Evolutionary conservation across 2,797 vertebrate species (phyloP).

Genomic region (Podargus strigoides): DNA sequence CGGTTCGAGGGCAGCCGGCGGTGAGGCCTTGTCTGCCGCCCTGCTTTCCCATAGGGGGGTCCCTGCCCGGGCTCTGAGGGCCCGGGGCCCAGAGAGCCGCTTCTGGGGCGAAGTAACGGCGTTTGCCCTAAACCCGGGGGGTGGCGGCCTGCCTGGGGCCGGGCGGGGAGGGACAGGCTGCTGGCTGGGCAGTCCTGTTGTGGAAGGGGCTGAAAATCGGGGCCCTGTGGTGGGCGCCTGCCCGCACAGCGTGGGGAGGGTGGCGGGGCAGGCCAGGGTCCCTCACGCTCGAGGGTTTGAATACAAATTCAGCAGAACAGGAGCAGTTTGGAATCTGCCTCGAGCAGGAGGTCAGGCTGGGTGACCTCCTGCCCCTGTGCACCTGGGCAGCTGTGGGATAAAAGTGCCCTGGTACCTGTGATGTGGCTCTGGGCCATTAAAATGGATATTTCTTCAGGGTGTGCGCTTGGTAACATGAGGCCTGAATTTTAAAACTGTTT

Average conservation of each 20-base stretch:
- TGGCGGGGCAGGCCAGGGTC: too few species aligned
- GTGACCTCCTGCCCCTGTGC: background rate
- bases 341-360: accelerated
- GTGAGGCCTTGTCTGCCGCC: background rate
- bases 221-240: background rate
- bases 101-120: accelerated
- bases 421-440: background rate
- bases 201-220: too few species aligned
- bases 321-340: too few species aligned
- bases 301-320: accelerated
- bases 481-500: background rate
- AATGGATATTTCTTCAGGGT: background rate
- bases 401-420: background rate
- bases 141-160: background rate
- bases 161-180: background rate
- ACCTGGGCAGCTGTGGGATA: too few species aligned
- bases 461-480: accelerated
- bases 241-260: accelerated
- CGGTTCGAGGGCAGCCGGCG: too few species aligned
- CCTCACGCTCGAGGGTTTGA: background rate
- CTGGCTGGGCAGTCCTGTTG: too few species aligned
- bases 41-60: background rate
- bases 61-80: background rate
- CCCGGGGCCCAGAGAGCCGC: background rate
- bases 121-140: background rate